Percentiles rank a stretch among this genome's conserved stretches.
These are phyloP conservation scores for Enteromius paludinosus DNA, from an alignment of 2,797 vertebrate species.

Conservation along the genomic window DNA sequence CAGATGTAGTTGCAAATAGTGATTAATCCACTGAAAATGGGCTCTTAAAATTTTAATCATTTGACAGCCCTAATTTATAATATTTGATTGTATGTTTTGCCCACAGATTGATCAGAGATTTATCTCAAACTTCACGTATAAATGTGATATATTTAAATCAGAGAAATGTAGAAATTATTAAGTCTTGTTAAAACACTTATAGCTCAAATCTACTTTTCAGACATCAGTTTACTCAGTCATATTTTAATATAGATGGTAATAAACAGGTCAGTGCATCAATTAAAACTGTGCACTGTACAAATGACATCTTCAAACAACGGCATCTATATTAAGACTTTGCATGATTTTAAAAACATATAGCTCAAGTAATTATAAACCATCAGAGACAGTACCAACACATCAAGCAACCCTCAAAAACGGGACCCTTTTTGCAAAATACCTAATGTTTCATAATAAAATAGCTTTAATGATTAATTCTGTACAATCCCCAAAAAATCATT, in stretches of 20 bases:
- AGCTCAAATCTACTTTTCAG: neutral
- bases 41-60: too few species aligned
- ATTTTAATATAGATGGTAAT: neutral
- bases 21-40: too few species aligned
- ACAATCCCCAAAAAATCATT: constrained; percentile 13
- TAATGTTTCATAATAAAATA: constrained; percentile 20
- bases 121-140: neutral
- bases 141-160: neutral
- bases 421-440: neutral
- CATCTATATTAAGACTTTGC: neutral
- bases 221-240: constrained; percentile 3
- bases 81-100: neutral
- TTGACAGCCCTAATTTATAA: neutral
- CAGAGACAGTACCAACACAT: neutral
- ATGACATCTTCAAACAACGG: neutral
- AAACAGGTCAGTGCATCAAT: neutral
- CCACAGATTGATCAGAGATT: neutral
- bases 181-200: neutral
- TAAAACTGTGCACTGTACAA: neutral
- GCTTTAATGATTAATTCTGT: neutral
- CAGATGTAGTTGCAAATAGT: too few species aligned
- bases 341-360: neutral
- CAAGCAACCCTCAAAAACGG: neutral
- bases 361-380: neutral
- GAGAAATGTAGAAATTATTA: neutral